Conservation (phyloP, 2,888 invertebrate genomes). For the Drosophila neoperkinsi region DNA sequence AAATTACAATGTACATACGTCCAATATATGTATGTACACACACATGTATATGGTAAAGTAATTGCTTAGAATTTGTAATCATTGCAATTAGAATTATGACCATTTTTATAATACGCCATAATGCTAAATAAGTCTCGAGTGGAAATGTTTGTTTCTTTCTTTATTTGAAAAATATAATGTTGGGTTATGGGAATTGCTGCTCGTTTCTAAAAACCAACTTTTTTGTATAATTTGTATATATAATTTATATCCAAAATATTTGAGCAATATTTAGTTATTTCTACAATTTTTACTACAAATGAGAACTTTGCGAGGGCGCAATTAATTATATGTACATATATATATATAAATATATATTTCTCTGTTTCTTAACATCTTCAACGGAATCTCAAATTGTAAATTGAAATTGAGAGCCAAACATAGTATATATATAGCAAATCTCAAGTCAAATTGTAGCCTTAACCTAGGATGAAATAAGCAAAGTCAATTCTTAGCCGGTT, state of each 20-base stretch:
- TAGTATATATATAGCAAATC: neutral
- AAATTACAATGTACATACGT: slow-evolving; percentile 1
- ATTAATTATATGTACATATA: neutral
- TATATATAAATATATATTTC: neutral
- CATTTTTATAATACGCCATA: neutral
- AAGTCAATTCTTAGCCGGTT: slow-evolving; percentile 16
- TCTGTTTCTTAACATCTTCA: neutral
- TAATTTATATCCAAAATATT: neutral
- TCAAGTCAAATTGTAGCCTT: neutral
- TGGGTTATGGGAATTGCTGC: neutral
- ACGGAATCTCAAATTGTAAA: neutral
- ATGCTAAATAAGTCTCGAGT: neutral
- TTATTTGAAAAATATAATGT: neutral
- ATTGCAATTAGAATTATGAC: neutral
- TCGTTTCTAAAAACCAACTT: neutral
- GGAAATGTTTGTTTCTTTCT: neutral
- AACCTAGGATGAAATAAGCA: neutral
- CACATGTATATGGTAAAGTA: neutral
- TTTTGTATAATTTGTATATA: neutral
- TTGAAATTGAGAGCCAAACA: neutral
- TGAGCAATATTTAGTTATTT: neutral
- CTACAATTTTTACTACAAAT: neutral
- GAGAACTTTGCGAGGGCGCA: neutral
- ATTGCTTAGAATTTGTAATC: neutral
- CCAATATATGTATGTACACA: neutral